Conservation (phyloP, 2,888 invertebrate genomes). For the Harpagoxenus sublaevis region DNA sequence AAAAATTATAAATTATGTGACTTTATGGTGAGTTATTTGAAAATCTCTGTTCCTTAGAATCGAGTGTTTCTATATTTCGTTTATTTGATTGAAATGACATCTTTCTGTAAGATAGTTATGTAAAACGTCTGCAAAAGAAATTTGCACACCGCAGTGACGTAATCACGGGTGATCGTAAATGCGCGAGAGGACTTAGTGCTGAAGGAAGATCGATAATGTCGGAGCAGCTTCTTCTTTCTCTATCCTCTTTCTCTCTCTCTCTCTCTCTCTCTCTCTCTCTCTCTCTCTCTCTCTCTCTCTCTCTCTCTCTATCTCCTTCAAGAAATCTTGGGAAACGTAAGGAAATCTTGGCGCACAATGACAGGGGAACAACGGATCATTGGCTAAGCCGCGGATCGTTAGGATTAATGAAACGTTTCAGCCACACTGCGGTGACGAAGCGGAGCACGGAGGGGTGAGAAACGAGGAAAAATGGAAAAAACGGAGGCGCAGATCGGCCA, state of each 20-base stretch:
- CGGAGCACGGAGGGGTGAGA: constrained; percentile 29
- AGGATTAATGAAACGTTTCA: constrained; percentile 73
- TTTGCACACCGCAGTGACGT: constrained; percentile 51
- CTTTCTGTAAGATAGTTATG: constrained; percentile 1
- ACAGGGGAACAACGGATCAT: constrained; percentile 63
- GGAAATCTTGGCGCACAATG: constrained; percentile 57
- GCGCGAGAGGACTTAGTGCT: constrained; percentile 33
- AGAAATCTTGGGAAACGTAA: constrained; percentile 46
- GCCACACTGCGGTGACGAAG: constrained; percentile 64
- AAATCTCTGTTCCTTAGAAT: background rate
- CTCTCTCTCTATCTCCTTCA: background rate
- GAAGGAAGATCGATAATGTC: constrained; percentile 51
- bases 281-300: background rate
- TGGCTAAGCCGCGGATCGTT: constrained; percentile 61
- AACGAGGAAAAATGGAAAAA: constrained; percentile 54
- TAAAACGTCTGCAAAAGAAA: background rate
- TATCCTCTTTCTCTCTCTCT: background rate
- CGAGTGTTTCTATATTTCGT: background rate
- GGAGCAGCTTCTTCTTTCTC: background rate
- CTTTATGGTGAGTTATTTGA: background rate
- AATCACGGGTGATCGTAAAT: constrained; percentile 37
- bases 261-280: constrained; percentile 6
- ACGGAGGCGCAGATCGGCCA: constrained; percentile 19
- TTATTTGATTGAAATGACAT: background rate
- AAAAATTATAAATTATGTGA: background rate